phyloP scores from a whole-genome alignment of 2,888 invertebrate genomes.

The Thysanoteuthis rhombus region DNA sequence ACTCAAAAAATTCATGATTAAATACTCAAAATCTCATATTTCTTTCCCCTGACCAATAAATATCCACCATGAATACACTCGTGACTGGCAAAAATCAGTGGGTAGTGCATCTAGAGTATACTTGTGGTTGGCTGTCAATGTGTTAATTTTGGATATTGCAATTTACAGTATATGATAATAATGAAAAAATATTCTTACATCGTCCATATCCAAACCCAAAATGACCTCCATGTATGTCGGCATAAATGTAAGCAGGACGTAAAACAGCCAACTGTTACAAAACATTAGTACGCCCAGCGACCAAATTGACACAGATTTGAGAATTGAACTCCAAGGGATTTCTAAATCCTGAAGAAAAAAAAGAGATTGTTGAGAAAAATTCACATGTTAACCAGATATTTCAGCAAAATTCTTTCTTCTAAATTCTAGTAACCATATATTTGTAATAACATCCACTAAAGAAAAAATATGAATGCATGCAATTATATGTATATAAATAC shows the following conservation, averaged over 20 bases:
- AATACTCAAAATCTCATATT: too few species aligned
- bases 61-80: too few species aligned
- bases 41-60: too few species aligned
- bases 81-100: too few species aligned
- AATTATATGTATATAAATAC: too few species aligned
- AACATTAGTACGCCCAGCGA: neutral
- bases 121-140: too few species aligned
- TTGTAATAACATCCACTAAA: too few species aligned
- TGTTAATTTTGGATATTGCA: neutral
- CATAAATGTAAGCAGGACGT: neutral
- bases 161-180: neutral
- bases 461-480: too few species aligned
- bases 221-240: conserved; percentile 17
- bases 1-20: too few species aligned
- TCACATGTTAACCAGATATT: neutral
- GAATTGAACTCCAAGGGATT: neutral
- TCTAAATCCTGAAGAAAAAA: neutral
- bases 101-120: too few species aligned
- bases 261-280: conserved; percentile 15
- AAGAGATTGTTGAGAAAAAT: neutral
- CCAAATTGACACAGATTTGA: neutral
- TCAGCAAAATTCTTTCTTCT: too few species aligned
- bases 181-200: conserved; percentile 14
- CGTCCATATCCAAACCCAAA: neutral
- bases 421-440: too few species aligned